Evolutionary conservation across 1,140 invertebrate species (phyloP).

Genomic region (Hycleus phaleratus): DNA sequence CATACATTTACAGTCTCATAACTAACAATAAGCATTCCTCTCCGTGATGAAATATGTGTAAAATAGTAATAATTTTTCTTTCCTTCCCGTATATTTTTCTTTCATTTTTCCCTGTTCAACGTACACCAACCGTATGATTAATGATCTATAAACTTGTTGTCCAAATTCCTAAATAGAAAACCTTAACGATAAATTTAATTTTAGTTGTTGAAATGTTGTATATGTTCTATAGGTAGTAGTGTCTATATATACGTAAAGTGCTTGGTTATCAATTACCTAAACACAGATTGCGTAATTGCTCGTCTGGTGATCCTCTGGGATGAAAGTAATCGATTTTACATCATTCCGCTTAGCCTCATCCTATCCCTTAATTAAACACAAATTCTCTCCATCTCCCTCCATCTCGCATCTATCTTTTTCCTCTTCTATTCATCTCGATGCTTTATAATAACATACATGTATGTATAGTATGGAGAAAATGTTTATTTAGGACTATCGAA

Average conservation of each 20-base stretch:
- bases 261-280: conserved; percentile 33
- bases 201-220: conserved; percentile 3
- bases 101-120: too few species aligned
- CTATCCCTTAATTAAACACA: conserved; percentile 31
- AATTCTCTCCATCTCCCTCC: not conserved
- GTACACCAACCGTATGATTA: too few species aligned
- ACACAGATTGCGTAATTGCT: conserved; percentile 33
- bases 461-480: not conserved
- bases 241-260: not conserved
- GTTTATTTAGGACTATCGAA: conserved; percentile 21
- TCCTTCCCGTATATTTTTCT: too few species aligned
- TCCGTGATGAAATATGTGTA: too few species aligned
- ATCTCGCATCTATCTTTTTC: conserved; percentile 9
- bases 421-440: conserved; percentile 12
- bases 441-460: too few species aligned
- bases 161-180: too few species aligned
- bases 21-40: too few species aligned
- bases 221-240: not conserved
- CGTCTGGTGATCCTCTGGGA: conserved; percentile 31
- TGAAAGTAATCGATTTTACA: conserved; percentile 33
- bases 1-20: too few species aligned
- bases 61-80: too few species aligned
- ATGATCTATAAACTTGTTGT: too few species aligned
- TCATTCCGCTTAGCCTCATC: conserved; percentile 25
- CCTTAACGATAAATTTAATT: too few species aligned